Percentiles rank a stretch among this genome's conserved stretches.
Conservation (phyloP, 2,888 invertebrate genomes). For the Agrochola lota region DNA sequence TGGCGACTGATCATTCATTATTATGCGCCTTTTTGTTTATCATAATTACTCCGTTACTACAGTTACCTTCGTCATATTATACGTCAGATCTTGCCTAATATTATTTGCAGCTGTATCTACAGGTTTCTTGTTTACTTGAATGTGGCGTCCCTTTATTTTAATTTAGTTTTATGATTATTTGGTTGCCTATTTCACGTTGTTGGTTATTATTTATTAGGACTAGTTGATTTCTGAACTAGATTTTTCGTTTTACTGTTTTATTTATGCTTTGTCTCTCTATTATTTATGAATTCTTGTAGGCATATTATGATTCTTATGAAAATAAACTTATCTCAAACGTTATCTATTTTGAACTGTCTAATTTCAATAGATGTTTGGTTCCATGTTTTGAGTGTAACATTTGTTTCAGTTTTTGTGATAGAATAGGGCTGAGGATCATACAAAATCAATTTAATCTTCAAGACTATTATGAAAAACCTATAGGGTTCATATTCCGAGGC, state of each 20-base stretch:
- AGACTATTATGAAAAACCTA: neutral
- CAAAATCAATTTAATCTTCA: neutral
- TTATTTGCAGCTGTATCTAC: conserved; percentile 22
- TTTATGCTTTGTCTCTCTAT: neutral
- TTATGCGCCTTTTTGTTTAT: conserved; percentile 29
- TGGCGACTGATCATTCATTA: conserved; percentile 15
- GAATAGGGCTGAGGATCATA: neutral
- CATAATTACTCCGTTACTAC: conserved; percentile 11
- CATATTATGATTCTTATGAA: neutral
- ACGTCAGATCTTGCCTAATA: conserved; percentile 12
- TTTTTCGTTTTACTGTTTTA: neutral
- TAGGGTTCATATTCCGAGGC: neutral
- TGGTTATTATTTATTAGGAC: neutral
- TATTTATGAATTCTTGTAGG: neutral
- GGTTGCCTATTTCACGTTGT: neutral
- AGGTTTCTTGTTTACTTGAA: neutral
- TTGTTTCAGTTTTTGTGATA: neutral
- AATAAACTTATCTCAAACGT: no score
- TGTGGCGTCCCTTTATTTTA: neutral
- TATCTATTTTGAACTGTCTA: neutral
- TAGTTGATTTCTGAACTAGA: neutral
- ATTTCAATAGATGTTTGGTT: neutral
- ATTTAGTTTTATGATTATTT: neutral
- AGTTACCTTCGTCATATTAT: conserved; percentile 16
- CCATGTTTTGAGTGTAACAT: neutral